These are phyloP conservation scores for Temnothorax rugatulus DNA, from an alignment of 2,888 invertebrate species.

Conservation along the genomic window DNA sequence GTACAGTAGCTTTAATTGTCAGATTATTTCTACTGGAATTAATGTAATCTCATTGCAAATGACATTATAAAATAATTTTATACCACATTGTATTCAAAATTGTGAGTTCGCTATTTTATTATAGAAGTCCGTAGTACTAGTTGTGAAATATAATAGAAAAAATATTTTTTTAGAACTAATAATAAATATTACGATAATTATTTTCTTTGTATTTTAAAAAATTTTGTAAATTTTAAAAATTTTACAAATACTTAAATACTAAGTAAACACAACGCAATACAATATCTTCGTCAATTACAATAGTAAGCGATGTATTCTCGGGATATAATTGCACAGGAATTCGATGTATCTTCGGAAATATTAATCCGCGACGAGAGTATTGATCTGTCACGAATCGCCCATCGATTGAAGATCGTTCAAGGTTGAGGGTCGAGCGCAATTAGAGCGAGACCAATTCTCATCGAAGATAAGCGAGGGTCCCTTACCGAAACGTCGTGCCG, in stretches of 20 bases:
- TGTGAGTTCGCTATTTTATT: not conserved
- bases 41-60: not conserved
- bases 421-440: slow-evolving; percentile 48
- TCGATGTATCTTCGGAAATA: not conserved
- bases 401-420: slow-evolving; percentile 21
- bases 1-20: not conserved
- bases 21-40: not conserved
- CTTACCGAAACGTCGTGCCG: slow-evolving; percentile 28
- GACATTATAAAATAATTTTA: not conserved
- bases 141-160: not conserved
- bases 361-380: not conserved
- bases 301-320: not conserved
- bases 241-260: not conserved
- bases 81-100: not conserved
- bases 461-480: slow-evolving; percentile 22
- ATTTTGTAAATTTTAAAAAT: not conserved
- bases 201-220: too few relatives aligned
- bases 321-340: not conserved
- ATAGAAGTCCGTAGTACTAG: not conserved
- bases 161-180: not conserved
- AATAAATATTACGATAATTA: not conserved
- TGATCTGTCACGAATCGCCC: not conserved
- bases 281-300: not conserved
- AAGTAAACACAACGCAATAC: not conserved
- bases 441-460: slow-evolving; percentile 55